Evolutionary conservation across 2,113 vertebrate species (phyloP), one percentile per base, ranked within the genome.

Genomic region (Caretta caretta): DNA sequence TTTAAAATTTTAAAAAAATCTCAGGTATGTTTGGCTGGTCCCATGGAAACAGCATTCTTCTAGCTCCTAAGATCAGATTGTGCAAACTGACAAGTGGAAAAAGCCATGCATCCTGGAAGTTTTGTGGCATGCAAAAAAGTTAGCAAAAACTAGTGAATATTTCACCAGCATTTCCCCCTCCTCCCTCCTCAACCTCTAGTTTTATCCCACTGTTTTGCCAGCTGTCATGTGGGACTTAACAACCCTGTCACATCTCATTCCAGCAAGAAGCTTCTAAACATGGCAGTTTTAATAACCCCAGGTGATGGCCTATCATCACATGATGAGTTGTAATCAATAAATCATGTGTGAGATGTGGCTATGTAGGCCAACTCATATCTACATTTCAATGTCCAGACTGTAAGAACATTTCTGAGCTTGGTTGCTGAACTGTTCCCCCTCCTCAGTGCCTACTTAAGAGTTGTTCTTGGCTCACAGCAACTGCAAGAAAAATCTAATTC

Each of bases 301-400:
- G 59, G 78, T 88, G 86, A 83, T 79, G 80, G 80, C 80, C 62
- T 88, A 49, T 88, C 56, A 88, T 88, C 81, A 81, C 42, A 65
- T 80, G 86, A 88, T 84, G 91, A 92, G 49, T 42, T 80, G 86
- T 87, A 80, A 92, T 84, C 86, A 84, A 92, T 88, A 88, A 84
- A 88, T 92, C 81, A 92, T 84, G 86, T 84, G 38, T 24, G 75
- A 92, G 79, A 59, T 84, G 86, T 75, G 62, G 75, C n/a, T 88
- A 88, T 92, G 72, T 84, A 88, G 91, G 86, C 81, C 91, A 88
- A 50, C 50, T 84, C 86, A 16, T 56, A 84, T 84, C 42, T 78
- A 22, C 20, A 11, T 25, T 48, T 46, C 50, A 24, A 65, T 11
- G 25, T 88, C 72, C 51, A 13, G 50, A 81, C 42, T 42, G 56